Conservation (phyloP, 2,888 invertebrate genomes). For the Ashinkailepas kermadecensis region DNA sequence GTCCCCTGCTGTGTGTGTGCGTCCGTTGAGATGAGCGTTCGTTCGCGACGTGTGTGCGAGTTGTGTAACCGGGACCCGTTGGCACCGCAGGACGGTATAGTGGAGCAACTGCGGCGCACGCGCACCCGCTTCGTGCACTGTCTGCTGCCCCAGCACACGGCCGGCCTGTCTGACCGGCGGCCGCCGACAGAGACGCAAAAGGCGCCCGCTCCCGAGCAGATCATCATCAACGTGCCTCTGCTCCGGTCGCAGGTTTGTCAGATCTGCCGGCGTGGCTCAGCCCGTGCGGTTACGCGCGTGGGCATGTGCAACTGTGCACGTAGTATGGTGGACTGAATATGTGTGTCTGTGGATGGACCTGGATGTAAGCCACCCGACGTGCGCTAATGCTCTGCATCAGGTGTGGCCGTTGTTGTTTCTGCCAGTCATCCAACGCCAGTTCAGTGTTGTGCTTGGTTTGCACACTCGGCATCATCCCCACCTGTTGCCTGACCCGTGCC, state of each 20-base stretch:
- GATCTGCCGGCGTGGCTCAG: too few species aligned
- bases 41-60: not conserved
- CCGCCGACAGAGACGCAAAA: slow-evolving; percentile 32
- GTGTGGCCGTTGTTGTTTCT: too few species aligned
- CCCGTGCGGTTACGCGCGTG: too few species aligned
- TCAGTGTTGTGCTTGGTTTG: too few species aligned
- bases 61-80: not conserved
- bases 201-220: slow-evolving; percentile 38
- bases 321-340: too few species aligned
- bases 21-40: not conserved
- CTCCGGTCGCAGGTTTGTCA: slow-evolving; percentile 67
- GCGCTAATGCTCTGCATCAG: too few species aligned
- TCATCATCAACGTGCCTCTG: slow-evolving; percentile 71
- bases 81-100: slow-evolving; percentile 67
- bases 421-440: too few species aligned
- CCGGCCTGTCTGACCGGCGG: slow-evolving; percentile 54
- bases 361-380: too few species aligned
- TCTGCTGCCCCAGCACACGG: slow-evolving; percentile 68
- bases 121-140: slow-evolving; percentile 82
- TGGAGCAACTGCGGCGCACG: slow-evolving; percentile 80
- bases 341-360: too few species aligned
- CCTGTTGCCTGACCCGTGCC: not conserved
- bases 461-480: not conserved
- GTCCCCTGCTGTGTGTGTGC: too few species aligned
- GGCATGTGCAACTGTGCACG: too few species aligned